Evolutionary conservation across 1,140 invertebrate species (phyloP).

Genomic region (Bombus huntii): DNA sequence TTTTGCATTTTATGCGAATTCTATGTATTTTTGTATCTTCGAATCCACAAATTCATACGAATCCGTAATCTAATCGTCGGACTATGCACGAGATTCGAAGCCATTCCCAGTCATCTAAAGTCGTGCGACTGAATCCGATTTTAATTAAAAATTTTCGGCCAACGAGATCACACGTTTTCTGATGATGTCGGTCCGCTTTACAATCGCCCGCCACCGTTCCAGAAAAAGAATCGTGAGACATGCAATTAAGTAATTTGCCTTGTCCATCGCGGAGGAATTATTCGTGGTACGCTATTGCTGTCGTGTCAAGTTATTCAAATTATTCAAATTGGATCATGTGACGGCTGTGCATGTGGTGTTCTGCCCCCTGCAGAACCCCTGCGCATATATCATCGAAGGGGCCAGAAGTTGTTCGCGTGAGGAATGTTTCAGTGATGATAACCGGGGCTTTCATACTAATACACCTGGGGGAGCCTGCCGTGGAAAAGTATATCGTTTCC

Average conservation of each 20-base stretch:
- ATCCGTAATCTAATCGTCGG: no score
- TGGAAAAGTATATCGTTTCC: constrained; percentile 12
- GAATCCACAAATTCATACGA: no score
- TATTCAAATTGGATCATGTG: constrained; percentile 44
- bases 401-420: constrained; percentile 29
- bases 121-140: not conserved
- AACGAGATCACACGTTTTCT: not conserved
- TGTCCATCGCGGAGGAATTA: not conserved
- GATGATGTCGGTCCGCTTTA: not conserved
- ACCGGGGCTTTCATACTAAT: constrained; percentile 16
- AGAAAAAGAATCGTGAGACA: not conserved
- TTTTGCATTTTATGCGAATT: no score
- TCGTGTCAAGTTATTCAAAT: constrained; percentile 47
- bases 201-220: not conserved
- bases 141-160: not conserved
- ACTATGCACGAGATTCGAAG: no score
- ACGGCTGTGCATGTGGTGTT: constrained; percentile 5
- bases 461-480: not conserved
- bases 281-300: constrained; percentile 11
- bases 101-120: no score
- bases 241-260: constrained; percentile 37
- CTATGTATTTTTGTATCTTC: no score
- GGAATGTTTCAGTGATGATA: constrained; percentile 33
- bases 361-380: not conserved
- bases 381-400: not conserved